A percentile compares a stretch with the other conserved stretches of the same genome.
Conservation (phyloP, 1,140 invertebrate species). For the Meloidogyne floridensis region DNA sequence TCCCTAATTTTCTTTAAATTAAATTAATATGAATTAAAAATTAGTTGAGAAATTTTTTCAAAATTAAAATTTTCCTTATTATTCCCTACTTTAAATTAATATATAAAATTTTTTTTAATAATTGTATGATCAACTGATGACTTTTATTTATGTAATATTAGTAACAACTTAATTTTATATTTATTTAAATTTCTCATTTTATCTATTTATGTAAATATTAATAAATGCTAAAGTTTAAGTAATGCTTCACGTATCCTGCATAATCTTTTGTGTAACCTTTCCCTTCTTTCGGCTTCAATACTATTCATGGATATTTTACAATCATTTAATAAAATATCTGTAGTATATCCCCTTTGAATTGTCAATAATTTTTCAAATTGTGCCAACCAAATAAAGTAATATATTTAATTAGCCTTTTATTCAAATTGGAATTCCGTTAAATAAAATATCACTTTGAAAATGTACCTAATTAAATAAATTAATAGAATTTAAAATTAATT, state of each 20-base stretch:
- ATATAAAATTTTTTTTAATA: no score
- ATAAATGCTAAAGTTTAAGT: not conserved
- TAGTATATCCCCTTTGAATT: constrained; percentile 5
- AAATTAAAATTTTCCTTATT: no score
- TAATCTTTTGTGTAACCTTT: not conserved
- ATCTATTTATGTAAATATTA: no score
- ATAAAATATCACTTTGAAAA: constrained; percentile 17
- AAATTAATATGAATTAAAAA: no score
- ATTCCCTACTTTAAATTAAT: no score
- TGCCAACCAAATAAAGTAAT: constrained; percentile 10
- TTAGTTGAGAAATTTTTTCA: no score
- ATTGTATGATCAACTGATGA: no score
- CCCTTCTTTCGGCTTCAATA: not conserved
- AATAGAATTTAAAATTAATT: not conserved
- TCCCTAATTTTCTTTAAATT: no score
- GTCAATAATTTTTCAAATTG: not conserved
- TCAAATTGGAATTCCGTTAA: constrained; percentile 9
- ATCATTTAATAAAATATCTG: not conserved
- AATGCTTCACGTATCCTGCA: not conserved
- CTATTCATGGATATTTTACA: not conserved
- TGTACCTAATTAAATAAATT: constrained; percentile 6
- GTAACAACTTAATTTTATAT: no score
- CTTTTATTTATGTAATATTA: no score
- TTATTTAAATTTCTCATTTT: no score
- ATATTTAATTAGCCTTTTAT: constrained; percentile 16